Conservation (phyloP, 2,113 vertebrate species). For the Rousettus leschenaultii region DNA sequence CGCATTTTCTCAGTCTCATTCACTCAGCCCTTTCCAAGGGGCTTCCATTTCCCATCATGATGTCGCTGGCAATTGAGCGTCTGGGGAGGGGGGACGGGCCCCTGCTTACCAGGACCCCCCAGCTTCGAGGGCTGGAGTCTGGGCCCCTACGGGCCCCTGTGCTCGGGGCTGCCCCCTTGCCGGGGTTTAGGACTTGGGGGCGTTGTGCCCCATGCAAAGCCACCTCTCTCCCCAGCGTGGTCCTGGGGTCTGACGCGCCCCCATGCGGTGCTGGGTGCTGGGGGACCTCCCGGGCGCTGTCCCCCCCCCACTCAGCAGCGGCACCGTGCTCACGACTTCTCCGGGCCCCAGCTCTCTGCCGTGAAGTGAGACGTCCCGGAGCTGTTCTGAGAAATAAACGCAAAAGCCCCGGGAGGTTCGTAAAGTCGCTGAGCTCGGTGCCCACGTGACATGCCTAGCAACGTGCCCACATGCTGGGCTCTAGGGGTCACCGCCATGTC, state of each 20-base stretch:
- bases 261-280: rapidly evolving
- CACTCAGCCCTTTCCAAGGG: slow-evolving; percentile 72
- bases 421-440: background rate
- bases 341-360: background rate
- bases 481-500: background rate
- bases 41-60: background rate
- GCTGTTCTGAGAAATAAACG: background rate
- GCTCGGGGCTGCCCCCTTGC: background rate
- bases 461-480: rapidly evolving
- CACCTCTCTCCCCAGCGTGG: background rate
- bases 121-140: background rate
- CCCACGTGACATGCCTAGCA: rapidly evolving
- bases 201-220: no score
- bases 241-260: background rate
- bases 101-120: background rate
- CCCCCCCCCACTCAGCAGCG: background rate
- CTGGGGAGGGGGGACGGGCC: background rate
- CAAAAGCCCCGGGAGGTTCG: no score
- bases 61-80: slow-evolving; percentile 60
- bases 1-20: slow-evolving; percentile 67
- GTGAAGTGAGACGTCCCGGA: background rate
- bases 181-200: background rate
- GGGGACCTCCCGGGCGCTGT: background rate
- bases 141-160: background rate
- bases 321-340: background rate